A percentile compares a stretch with the other conserved stretches of the same genome.
phyloP scores from a whole-genome alignment of 2,113 vertebrate species.

The Clarias magur region DNA sequence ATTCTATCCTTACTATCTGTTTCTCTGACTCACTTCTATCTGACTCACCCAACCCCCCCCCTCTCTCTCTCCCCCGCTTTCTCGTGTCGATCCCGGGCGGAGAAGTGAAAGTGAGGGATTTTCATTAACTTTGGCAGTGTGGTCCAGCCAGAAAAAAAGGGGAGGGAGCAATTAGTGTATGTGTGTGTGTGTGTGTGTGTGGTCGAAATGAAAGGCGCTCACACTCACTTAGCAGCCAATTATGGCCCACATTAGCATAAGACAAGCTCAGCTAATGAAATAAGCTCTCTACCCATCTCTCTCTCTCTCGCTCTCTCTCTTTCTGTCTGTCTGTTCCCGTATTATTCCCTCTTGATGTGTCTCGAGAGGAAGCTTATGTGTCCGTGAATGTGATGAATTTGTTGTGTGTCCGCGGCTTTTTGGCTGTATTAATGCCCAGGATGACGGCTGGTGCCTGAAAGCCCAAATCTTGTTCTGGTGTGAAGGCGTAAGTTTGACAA shows the following conservation, averaged over 20 bases:
- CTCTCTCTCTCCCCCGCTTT: not conserved
- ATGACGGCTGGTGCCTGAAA: not conserved
- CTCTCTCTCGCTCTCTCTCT: slow-evolving; percentile 1
- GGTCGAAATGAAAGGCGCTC: slow-evolving; percentile 43
- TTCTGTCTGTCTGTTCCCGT: not conserved
- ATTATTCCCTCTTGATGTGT: not conserved
- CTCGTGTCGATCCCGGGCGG: not conserved
- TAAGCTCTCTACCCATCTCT: slow-evolving; percentile 49
- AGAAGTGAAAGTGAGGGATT: slow-evolving; percentile 48
- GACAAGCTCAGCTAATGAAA: slow-evolving; percentile 60
- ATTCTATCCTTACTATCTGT: slow-evolving; percentile 6
- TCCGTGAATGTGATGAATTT: not conserved
- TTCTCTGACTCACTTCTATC: not conserved
- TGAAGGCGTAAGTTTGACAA: not conserved
- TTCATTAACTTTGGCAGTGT: slow-evolving; percentile 56
- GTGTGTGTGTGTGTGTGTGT: slow-evolving; percentile 35
- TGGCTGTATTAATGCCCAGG: not conserved
- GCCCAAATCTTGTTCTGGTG: not conserved
- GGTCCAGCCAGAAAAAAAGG: slow-evolving; percentile 33
- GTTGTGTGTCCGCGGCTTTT: not conserved
- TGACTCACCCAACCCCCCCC: not conserved
- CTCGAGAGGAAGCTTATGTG: not conserved
- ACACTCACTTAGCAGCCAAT: slow-evolving; percentile 56
- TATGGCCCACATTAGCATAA: slow-evolving; percentile 58
- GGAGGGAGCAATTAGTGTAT: slow-evolving; percentile 51